A percentile compares a stretch with the other conserved stretches of the same genome.
Conservation (phyloP, 2,888 invertebrate genomes). For the Brenthis daphne region DNA sequence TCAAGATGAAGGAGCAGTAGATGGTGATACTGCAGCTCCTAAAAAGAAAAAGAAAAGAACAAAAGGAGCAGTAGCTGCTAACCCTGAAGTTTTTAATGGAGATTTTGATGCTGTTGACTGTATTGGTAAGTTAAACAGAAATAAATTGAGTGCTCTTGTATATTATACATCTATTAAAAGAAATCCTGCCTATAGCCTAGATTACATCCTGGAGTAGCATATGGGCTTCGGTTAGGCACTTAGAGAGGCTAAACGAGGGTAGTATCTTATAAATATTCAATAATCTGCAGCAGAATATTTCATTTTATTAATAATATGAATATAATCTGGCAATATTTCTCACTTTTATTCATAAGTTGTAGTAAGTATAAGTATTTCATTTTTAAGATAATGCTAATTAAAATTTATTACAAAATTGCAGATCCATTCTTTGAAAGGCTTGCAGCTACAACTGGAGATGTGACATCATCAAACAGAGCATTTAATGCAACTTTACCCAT, state of each 20-base stretch:
- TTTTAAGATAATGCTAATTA: not conserved
- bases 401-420: constrained; percentile 39
- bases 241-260: no score
- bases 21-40: constrained; percentile 53
- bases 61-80: constrained; percentile 75
- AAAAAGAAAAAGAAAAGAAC: constrained; percentile 73
- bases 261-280: no score
- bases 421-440: constrained; percentile 84
- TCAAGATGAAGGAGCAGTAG: constrained; percentile 62
- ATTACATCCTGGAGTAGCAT: no score
- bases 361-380: not conserved
- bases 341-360: no score
- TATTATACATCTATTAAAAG: no score
- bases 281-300: no score
- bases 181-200: no score
- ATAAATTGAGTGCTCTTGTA: not conserved
- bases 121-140: constrained; percentile 57
- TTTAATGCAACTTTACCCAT: constrained; percentile 83
- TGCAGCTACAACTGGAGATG: constrained; percentile 82
- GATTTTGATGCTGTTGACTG: constrained; percentile 72
- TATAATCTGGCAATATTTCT: not conserved
- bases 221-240: no score
- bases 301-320: no score
- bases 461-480: constrained; percentile 83
- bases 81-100: constrained; percentile 70